Evolutionary conservation across 2,888 invertebrate species (phyloP), one percentile per base, ranked within the genome.

Genomic region (Napeogenes inachia): DNA sequence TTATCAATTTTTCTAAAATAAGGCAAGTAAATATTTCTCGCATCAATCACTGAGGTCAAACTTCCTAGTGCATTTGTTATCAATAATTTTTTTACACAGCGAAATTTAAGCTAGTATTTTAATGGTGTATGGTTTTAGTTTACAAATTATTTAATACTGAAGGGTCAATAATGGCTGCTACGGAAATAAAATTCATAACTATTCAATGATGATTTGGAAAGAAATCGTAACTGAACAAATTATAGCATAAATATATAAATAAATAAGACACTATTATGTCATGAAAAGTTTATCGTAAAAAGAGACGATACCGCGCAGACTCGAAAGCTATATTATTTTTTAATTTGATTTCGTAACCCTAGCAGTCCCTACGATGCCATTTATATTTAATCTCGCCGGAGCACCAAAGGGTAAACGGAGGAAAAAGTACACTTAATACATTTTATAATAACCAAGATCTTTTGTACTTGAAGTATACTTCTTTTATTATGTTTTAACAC

Each of bases 331-430:
- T 80, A 77, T 82, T 82, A 81, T 81, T 82, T 82, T 82, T 82
- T 82, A 82, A 84, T 84, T 81, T 71, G 71, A 80, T 82, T 78
- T 69, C 56, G 71, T 71, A 71, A 75, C 81, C 79, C 79, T 69
- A 65, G 68, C 69, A 62, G 70, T 72, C 77, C 78, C 75, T 78
- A 71, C 70, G 59, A 74, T 75, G 76, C 74, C 84, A 82, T 85
- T 85, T 83, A 81, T 84, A 80, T 86, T 82, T 83, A 79, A 85
- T 85, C 83, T 75, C 64, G 70, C 73, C 69, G 70, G 71, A 75
- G 73, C 70, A 71, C 73, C 67, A 68, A 70, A 64, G 73, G 75
- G 73, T 66, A 55, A 56, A 54, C 53, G 13, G 57, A 56, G 53
- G 58, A 57, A 62, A 59, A 47, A 57, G 50, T 54, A 56, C 54